Evolutionary conservation across 2,888 invertebrate species (phyloP), one percentile per base, ranked within the genome.

Genomic region (Caenorhabditis imperialis): DNA sequence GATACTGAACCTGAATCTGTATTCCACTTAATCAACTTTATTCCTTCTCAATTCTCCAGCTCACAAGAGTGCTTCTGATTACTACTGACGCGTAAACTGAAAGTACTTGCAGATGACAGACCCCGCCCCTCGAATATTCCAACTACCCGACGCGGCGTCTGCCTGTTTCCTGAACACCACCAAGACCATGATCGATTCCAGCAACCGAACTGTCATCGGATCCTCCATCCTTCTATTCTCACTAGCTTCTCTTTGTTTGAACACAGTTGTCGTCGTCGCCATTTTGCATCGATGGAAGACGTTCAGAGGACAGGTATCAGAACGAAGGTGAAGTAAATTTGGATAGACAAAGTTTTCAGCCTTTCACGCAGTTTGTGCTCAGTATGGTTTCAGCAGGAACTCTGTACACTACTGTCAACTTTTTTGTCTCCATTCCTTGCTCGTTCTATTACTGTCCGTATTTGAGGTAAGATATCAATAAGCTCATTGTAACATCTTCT

Each of bases 401-500:
- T 5, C 30, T 63, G 3, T 72, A 72, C 47, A 58, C 63, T 1
- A 30, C 22, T 12, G 50, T 48, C 27, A 72, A 63, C 27, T 63
- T 72, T 25, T 63, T 72, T 10, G 72, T 72, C 4, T 57, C 72
- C 0, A 63, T 72, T 20, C 72, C 72, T n/a, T 72, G 72, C n/a
- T 55, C 72, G 3, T 45, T 58, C 4, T 35, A 37, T 18, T 72
- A 63, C 48, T 72, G 72, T 30, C 50, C 42, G 35, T 71, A 62
- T 33, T 50, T 70, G 54, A 27, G 37, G 69, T 60, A 23, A 37
- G 58, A 51, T 27, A 16, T 18, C 4, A 10, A 23, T 14, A 14
- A 27, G 16, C n/a, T n/a, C n/a, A n/a, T n/a, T n/a, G n/a, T n/a
- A n/a, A n/a, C n/a, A n/a, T n/a, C n/a, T n/a, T n/a, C n/a, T n/a